Evolutionary conservation across 2,113 vertebrate species (phyloP).

Genomic region (Grallaria varia): DNA sequence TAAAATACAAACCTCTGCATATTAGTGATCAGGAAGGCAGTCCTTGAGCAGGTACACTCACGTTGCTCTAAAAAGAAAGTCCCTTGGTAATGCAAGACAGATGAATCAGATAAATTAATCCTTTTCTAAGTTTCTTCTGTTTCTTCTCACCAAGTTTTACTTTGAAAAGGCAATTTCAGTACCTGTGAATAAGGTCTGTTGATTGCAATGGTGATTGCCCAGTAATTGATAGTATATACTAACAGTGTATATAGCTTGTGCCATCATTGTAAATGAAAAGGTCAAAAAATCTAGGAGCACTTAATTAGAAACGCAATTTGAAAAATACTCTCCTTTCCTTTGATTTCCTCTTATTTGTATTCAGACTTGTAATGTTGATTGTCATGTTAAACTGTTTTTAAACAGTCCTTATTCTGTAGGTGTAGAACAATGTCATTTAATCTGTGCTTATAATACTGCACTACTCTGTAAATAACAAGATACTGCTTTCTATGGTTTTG

Average conservation of each 20-base stretch:
- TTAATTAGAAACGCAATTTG: neutral
- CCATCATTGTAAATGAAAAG: constrained; percentile 3
- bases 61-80: neutral
- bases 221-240: neutral
- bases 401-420: constrained; percentile 26
- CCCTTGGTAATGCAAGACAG: neutral
- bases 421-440: constrained; percentile 28
- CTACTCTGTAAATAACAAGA: constrained; percentile 58
- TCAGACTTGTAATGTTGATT: neutral
- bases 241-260: neutral
- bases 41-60: neutral
- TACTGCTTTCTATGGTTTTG: constrained; percentile 19
- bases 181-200: constrained; percentile 9
- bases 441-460: constrained; percentile 46
- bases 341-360: neutral
- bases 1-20: neutral
- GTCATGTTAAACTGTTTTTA: constrained; percentile 8
- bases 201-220: neutral
- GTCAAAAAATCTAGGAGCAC: neutral
- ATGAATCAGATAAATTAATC: neutral
- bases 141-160: neutral
- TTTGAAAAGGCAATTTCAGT: neutral
- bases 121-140: constrained; percentile 3
- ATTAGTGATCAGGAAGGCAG: neutral
- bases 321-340: neutral